Base-by-base conservation (phyloP, 2,797 vertebrate genomes). In the Pangasius macronema region DNA sequence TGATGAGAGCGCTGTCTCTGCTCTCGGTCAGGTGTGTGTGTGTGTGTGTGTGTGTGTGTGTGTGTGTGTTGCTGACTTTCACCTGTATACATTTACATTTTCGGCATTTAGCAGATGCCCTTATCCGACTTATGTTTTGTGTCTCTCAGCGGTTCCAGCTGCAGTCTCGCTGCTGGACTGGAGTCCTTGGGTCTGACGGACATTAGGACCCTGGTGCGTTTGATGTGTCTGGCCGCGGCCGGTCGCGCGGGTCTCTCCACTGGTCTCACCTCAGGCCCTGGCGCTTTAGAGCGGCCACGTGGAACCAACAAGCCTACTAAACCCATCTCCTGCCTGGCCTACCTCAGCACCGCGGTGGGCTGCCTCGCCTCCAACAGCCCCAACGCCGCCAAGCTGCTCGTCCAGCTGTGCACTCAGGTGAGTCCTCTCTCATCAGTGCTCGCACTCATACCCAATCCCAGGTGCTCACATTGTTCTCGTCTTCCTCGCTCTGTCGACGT, bases 151-250 rank as follows among this genome's bases (percentile, higher is more conserved):
- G 98, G 98, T 27, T 99, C 98, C 7, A 99, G 98, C 75, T 99
- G 98, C 92, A 99, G 98, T 92, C 95, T 99, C 3, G 97, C 98
- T 24, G 98, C 98, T 49, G 98, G 98, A 33, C 96, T 99, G 0
- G 98, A 99, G 90, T 98, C 98, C 86, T 92, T 99, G 46, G 98
- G 98, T 3, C 86, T 99, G 86, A 99, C 98, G 0, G 98, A 99
- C 93, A 99, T 99, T 93, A 95, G 98, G 88, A 99, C 98, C 0
- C 91, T 99, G 91, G 98, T 99, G 67, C 96, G 98, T 24, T 93
- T 99, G 57, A 99, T 99, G 98, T 99, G 98, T 91, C 94, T 99
- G 92, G 98, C 98, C 0, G 98, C 98, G 0, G 98, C 98, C 0
- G 98, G 98, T 13, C 96, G 98, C 4, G 98, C 98, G 0, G 98